A percentile compares a stretch with the other conserved stretches of the same genome.
Evolutionary conservation across 1,140 invertebrate species (phyloP).

Genomic region (Drosophila subpulchrella): DNA sequence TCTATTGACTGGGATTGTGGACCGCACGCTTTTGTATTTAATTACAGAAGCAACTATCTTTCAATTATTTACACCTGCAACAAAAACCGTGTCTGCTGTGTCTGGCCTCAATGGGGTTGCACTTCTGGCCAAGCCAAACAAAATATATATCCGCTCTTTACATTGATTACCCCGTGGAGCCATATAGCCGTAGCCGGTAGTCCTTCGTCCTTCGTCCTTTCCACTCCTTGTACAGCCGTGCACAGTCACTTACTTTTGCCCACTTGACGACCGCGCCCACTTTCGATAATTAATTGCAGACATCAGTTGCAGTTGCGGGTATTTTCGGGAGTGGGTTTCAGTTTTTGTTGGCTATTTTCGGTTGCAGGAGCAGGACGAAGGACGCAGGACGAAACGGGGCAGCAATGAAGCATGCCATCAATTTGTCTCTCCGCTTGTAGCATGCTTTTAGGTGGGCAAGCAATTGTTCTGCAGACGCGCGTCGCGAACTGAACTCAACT

Average conservation of each 20-base stretch:
- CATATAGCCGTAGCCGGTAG: background rate
- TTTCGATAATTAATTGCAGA: conserved; percentile 84
- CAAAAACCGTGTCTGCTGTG: conserved; percentile 58
- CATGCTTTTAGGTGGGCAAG: conserved; percentile 57
- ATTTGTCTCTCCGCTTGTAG: conserved; percentile 74
- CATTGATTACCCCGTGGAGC: conserved; percentile 74
- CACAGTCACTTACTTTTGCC: conserved; percentile 63
- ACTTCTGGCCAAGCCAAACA: conserved; percentile 73
- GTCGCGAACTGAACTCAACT: conserved; percentile 28
- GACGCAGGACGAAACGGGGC: conserved; percentile 2
- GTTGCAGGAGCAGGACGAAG: background rate
- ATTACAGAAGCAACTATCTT: conserved; percentile 83
- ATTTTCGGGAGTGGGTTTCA: conserved; percentile 28
- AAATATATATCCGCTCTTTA: conserved; percentile 84
- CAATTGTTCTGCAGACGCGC: conserved; percentile 68
- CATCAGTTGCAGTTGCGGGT: conserved; percentile 80
- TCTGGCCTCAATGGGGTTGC: conserved; percentile 50
- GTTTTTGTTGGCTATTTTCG: conserved; percentile 40
- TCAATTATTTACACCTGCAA: conserved; percentile 83
- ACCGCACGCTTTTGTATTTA: conserved; percentile 70
- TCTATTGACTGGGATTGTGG: conserved; percentile 10
- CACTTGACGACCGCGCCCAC: conserved; percentile 83
- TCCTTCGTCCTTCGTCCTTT: conserved; percentile 16
- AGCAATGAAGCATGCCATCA: conserved; percentile 76
- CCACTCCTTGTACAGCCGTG: conserved; percentile 20